These are phyloP conservation scores for Micromesistius poutassou DNA, from an alignment of 2,797 vertebrate genomes.

Conservation along the genomic window DNA sequence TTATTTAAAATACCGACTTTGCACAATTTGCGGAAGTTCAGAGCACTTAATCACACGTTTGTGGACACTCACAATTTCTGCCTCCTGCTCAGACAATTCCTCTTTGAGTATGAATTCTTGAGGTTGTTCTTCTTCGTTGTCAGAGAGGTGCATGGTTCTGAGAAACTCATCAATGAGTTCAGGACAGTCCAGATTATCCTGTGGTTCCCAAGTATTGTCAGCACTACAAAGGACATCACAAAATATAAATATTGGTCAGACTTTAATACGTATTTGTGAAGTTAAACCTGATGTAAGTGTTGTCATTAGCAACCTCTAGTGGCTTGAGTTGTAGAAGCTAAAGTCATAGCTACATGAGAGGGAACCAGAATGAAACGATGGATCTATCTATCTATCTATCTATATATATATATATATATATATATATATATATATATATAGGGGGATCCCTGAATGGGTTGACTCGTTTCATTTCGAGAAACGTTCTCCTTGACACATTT, in stretches of 20 bases:
- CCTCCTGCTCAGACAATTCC: slow-evolving; percentile 71
- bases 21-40: slow-evolving; percentile 12
- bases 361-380: too few relatives aligned
- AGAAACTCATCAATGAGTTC: slow-evolving; percentile 95
- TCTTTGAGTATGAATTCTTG: slow-evolving; percentile 63
- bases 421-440: too few relatives aligned
- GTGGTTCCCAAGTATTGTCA: slow-evolving; percentile 98
- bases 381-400: too few relatives aligned
- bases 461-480: not conserved
- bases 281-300: not conserved
- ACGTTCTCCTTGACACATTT: not conserved
- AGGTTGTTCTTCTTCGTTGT: slow-evolving; percentile 60
- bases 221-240: slow-evolving; percentile 71
- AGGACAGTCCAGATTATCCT: slow-evolving; percentile 97
- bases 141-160: slow-evolving; percentile 80
- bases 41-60: slow-evolving; percentile 20
- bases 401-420: too few relatives aligned
- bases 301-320: not conserved
- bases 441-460: too few relatives aligned
- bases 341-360: not conserved
- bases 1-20: not conserved
- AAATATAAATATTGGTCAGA: not conserved
- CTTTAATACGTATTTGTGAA: not conserved
- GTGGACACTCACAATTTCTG: slow-evolving; percentile 68
- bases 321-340: not conserved